Base-by-base conservation (phyloP, 2,888 invertebrate genomes). In the Oegoconia quadripuncta region DNA sequence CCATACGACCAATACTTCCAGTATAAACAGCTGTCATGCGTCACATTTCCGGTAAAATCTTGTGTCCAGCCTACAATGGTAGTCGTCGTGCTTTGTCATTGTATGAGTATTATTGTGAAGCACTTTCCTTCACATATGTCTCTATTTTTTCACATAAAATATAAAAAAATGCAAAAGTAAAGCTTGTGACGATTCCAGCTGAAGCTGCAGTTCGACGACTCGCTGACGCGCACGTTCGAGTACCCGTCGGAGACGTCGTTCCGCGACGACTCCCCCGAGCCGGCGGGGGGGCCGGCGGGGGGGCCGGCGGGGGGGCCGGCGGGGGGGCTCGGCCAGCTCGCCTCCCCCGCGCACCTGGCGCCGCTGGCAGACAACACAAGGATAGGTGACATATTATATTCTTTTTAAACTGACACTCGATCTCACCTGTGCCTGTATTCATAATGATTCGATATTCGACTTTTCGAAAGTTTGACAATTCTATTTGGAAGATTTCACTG, bases 241-340 rank as follows among this genome's bases (percentile, higher is more conserved):
- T 98, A 98, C 82, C 97, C 97, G 37, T 96, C 96, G 41, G 97
- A 97, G 88, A 91, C 93, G 44, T 95, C 95, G 30, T 84, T 96
- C 64, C 78, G 92, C 64, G 91, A 93, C 65, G 93, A 93, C 50
- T 81, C 86, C 46, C 46, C 61, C 5, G 42, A 52, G 17, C 52
- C 33, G 17, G 46, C 38, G 40, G 39, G 31, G 38, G 40, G 33
- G 26, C 13, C 35, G 23, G 38, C 30, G n/a, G 29, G 23, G 23
- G 38, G 37, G 23, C 13, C 41, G 28, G 6, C 37, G 27, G 25
- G 37, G 46, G 37, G 46, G 14, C 48, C 52, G 12, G 42, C 42
- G 9, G 38, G 47, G 35, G 30, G 49, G 47, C 20, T 52, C 48
- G 26, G 42, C 29, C 37, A 43, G 38, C 39, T 49, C 42, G 48